phyloP scores from a whole-genome alignment of 2,888 invertebrate genomes.

The Pseudoips prasinana region DNA sequence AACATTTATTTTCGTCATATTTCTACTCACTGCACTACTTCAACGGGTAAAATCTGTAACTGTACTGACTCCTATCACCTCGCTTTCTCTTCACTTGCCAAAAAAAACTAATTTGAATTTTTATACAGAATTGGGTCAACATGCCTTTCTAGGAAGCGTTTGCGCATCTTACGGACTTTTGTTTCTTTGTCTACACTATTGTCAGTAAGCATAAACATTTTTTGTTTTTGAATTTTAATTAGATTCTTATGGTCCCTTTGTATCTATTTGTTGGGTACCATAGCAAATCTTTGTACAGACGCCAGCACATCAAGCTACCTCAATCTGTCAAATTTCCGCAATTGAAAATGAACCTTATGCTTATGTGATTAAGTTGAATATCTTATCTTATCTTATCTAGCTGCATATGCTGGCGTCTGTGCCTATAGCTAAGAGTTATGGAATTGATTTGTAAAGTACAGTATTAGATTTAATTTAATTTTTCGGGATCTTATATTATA shows the following conservation, averaged over 20 bases:
- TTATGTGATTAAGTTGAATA: too few relatives aligned
- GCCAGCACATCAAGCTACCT: too few relatives aligned
- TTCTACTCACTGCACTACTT: slow-evolving; percentile 57
- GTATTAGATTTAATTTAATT: too few relatives aligned
- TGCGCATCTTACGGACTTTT: slow-evolving; percentile 38
- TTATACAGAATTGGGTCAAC: slow-evolving; percentile 70
- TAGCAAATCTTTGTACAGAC: too few relatives aligned
- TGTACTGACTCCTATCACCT: slow-evolving; percentile 48
- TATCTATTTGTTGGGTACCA: too few relatives aligned
- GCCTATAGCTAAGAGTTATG: too few relatives aligned
- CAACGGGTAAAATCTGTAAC: slow-evolving; percentile 56
- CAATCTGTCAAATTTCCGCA: too few relatives aligned
- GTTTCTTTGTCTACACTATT: slow-evolving; percentile 28
- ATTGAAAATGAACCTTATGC: too few relatives aligned
- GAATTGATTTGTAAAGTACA: too few relatives aligned
- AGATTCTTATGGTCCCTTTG: background rate
- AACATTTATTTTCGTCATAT: slow-evolving; percentile 41
- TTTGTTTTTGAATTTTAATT: slow-evolving; percentile 19
- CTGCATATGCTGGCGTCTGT: too few relatives aligned
- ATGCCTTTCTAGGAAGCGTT: slow-evolving; percentile 58
- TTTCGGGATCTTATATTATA: too few relatives aligned
- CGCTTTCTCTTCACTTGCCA: slow-evolving; percentile 73
- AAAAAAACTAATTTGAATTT: slow-evolving; percentile 80
- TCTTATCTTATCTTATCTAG: too few relatives aligned
- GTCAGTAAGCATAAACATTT: slow-evolving; percentile 21